Evolutionary conservation across 2,888 invertebrate genomes (phyloP), one percentile per base, ranked within the genome.

Genomic region (Teleiodes luculella): DNA sequence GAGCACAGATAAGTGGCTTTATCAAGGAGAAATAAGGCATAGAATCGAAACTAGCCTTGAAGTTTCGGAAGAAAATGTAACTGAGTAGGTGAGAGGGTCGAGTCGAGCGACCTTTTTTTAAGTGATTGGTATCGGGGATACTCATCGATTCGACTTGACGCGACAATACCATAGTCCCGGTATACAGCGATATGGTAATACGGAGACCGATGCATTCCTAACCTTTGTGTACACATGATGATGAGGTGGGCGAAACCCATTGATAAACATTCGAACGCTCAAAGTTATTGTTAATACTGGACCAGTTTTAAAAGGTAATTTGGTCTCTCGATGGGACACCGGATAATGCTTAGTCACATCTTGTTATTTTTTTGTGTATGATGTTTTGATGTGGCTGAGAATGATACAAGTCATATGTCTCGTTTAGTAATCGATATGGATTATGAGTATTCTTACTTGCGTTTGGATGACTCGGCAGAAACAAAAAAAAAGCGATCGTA

Each of bases 181-280:
- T 72, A 73, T 66, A 73, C 74, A 82, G 80, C 83, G 79, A 80
- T 85, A 83, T 86, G 83, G 78, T 84, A 85, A 86, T 84, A 72
- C 72, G 70, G 68, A 63, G 62, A 58, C 59, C 71, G 64, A 68
- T 74, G 79, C 81, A 83, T 84, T 82, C 83, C 80, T 70, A 65
- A 73, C 76, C 81, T 80, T 84, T 85, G 85, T 84, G 77, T 82
- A 76, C 81, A 83, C 86, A 86, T 80, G 81, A 79, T 82, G 84
- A 87, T 86, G 87, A 87, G 86, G 83, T 85, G 85, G 87, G 86
- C 86, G 85, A 85, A 86, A 84, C 86, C 79, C 70, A 85, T 85
- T 85, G 83, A 83, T 81, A 83, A 80, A 80, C 80, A 83, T 82
- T 80, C 76, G 71, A 54, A 54, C 47, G 10, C 4, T 46, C 41